A percentile compares a stretch with the other conserved stretches of the same genome.
Evolutionary conservation across 2,888 invertebrate genomes (phyloP).

Genomic region (Hyalella azteca): DNA sequence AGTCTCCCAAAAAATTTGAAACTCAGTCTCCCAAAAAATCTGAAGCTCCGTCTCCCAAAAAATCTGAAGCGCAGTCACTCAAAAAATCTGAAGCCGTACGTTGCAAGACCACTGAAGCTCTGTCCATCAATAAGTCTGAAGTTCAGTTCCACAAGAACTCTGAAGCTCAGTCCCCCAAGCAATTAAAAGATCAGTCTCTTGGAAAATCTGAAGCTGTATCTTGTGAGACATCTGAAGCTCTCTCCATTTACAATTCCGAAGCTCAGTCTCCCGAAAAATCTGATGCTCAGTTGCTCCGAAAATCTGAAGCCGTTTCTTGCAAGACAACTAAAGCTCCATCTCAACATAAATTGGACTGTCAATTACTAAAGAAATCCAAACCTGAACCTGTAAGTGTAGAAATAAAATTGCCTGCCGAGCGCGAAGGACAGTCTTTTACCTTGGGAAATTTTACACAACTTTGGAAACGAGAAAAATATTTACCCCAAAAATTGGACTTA

Average conservation of each 20-base stretch:
- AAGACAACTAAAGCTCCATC: too few relatives aligned
- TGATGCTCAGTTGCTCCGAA: background rate
- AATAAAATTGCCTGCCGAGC: too few relatives aligned
- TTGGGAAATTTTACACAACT: too few relatives aligned
- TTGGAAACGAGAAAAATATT: too few relatives aligned
- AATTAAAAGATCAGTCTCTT: background rate
- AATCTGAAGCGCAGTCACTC: background rate
- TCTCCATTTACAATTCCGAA: background rate
- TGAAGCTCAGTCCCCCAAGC: background rate
- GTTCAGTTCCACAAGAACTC: background rate
- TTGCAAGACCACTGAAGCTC: background rate
- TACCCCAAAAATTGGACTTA: too few relatives aligned
- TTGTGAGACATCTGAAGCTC: background rate
- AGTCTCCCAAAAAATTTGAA: background rate
- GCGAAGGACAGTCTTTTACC: too few relatives aligned
- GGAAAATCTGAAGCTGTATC: background rate
- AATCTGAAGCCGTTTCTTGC: too few relatives aligned
- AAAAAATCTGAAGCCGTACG: too few relatives aligned
- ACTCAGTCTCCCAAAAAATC: background rate
- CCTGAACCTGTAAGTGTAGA: too few relatives aligned
- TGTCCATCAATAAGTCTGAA: background rate
- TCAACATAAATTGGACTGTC: too few relatives aligned
- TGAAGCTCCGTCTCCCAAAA: background rate
- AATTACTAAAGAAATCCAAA: too few relatives aligned
- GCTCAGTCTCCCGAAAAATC: background rate